Evolutionary conservation across 2,113 vertebrate genomes (phyloP), one percentile per base, ranked within the genome.

Genomic region (Mustelus asterias): DNA sequence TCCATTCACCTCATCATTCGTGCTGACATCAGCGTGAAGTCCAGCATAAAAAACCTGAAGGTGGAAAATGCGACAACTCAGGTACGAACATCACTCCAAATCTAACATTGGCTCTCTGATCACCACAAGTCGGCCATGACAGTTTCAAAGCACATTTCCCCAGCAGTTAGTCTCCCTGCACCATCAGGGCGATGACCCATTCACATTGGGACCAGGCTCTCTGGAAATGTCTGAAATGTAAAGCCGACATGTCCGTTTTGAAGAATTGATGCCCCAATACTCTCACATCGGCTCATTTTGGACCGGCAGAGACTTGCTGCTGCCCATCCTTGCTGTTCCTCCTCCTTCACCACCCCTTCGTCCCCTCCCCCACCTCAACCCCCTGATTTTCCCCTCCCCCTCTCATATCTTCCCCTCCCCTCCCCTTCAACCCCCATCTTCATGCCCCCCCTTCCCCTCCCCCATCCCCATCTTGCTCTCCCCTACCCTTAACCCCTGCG

Each of bases 11-110:
- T 99, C 96, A 96, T 98, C 5, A 97, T 99, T 94, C 97, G 98
- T 95, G 98, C 98, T 95, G 99, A 98, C 96, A 98, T 99, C 97
- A 98, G 98, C 0, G 98, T 99, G 58, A 98, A 98, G 96, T 99
- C 99, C 85, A 98, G 97, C 96, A 97, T 98, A 96, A 98, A 97
- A 96, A 99, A 99, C 95, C 96, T 99, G 96, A 90, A 98, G 96
- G 97, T 99, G 83, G 98, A 96, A 96, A 98, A 99, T 0, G 97
- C 98, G 22, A 97, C 98, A 29, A 97, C 98, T 0, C 97, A 98
- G 98, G 99, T 99, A 94, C 11, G 26, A 37, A 95, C 10, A 22
- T 65, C 10, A 20, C 33, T 65, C 11, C 60, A 37, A 37, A 37
- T 22, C 60, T n/a, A n/a, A 18, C 60, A 60, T 67, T 93, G 20